phyloP scores from a whole-genome alignment of 1,140 invertebrate species.

The Scaptomyza graminum region DNA sequence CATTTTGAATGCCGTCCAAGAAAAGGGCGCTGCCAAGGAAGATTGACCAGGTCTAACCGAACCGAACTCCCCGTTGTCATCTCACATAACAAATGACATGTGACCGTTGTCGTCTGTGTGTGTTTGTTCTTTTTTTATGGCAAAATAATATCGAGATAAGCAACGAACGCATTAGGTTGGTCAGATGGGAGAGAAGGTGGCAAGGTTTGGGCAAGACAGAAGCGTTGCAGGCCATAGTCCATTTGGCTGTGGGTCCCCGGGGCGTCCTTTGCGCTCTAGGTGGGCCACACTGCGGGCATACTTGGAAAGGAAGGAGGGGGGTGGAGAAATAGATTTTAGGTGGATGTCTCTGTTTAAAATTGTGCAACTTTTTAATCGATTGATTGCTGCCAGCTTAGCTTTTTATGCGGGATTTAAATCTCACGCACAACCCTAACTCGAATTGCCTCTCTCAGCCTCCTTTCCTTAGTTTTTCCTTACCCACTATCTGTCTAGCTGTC shows the following conservation, averaged over 20 bases:
- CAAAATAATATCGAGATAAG: conserved; percentile 78
- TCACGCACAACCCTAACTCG: background rate
- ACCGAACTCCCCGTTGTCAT: conserved; percentile 17
- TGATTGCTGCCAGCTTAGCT: conserved; percentile 71
- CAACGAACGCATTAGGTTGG: conserved; percentile 52
- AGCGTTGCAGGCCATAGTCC: background rate
- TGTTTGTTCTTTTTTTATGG: conserved; percentile 66
- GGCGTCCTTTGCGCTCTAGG: conserved; percentile 33
- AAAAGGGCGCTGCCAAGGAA: background rate
- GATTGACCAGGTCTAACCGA: conserved; percentile 4
- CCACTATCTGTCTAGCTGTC: too few relatives aligned
- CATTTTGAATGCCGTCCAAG: conserved; percentile 51
- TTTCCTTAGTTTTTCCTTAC: background rate
- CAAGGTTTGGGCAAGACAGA: background rate
- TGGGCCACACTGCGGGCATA: conserved; percentile 6
- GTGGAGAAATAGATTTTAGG: background rate
- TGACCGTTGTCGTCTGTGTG: conserved; percentile 17
- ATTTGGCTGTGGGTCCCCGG: conserved; percentile 45
- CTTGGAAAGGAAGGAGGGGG: background rate
- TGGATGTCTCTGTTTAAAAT: conserved; percentile 46
- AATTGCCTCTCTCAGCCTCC: background rate
- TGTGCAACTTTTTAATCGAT: conserved; percentile 70
- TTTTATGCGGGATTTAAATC: conserved; percentile 66
- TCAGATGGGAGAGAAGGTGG: background rate
- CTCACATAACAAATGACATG: conserved; percentile 71